Conservation (phyloP, 2,797 vertebrate genomes). For the Pseudomugil tenellus region DNA sequence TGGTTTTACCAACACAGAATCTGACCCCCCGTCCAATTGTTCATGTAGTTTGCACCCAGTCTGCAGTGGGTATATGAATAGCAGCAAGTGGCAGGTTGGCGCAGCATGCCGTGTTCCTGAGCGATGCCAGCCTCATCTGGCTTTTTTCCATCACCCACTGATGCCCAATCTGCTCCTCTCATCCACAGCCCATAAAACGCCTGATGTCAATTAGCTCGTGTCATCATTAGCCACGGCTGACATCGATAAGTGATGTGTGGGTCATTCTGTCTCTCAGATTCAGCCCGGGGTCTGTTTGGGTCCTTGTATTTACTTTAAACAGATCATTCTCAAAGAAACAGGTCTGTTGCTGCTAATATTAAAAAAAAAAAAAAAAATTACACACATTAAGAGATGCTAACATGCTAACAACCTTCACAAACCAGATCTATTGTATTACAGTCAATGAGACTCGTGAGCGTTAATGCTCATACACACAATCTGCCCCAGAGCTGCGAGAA, state of each 20-base stretch:
- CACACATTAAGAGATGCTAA: background rate
- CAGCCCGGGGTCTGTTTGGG: background rate
- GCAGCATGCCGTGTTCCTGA: conserved; percentile 80
- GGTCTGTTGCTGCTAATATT: background rate
- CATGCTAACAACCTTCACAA: background rate
- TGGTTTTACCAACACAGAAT: background rate
- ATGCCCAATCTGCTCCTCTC: conserved; percentile 78
- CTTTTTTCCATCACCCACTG: conserved; percentile 78
- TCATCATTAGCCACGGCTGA: conserved; percentile 46
- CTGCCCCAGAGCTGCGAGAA: conserved; percentile 38
- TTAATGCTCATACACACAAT: conserved; percentile 18
- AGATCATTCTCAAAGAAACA: background rate
- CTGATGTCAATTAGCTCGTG: conserved; percentile 51
- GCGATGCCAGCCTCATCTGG: conserved; percentile 76
- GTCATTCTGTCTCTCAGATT: conserved; percentile 9
- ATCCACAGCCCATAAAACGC: conserved; percentile 47
- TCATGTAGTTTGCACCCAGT: conserved; percentile 40
- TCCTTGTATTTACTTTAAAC: background rate
- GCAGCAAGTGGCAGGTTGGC: conserved; percentile 80
- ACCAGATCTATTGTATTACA: conserved; percentile 7
- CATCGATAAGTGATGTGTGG: conserved; percentile 29
- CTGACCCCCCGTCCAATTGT: background rate
- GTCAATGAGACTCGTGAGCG: conserved; percentile 31
- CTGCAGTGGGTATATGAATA: conserved; percentile 71
- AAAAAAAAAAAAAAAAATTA: too few relatives aligned